Evolutionary conservation across 2,113 vertebrate genomes (phyloP).

Genomic region (Tupaia chinensis): DNA sequence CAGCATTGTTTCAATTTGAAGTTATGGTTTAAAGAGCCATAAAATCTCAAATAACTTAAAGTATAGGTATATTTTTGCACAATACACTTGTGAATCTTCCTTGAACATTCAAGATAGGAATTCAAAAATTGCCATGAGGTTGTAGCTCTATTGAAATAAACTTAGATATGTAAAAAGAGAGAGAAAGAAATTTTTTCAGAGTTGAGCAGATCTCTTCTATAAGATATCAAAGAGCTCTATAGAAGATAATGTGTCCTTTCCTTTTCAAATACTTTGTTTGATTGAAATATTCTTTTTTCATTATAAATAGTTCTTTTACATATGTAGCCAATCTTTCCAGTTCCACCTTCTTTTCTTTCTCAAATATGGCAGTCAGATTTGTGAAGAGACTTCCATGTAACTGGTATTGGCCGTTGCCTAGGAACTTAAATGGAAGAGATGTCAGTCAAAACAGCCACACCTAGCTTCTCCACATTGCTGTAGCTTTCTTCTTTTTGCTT

Average conservation of each 20-base stretch:
- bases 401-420: background rate
- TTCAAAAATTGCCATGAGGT: background rate
- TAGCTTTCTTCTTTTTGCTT: background rate
- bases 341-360: background rate
- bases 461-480: background rate
- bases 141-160: background rate
- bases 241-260: background rate
- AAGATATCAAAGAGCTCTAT: background rate
- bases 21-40: background rate
- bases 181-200: background rate
- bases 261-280: background rate
- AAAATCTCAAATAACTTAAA: background rate
- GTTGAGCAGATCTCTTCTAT: background rate
- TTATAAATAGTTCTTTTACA: background rate
- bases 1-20: conserved; percentile 13
- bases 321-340: background rate
- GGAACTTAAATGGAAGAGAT: background rate
- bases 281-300: conserved; percentile 7
- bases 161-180: background rate
- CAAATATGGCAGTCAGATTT: background rate
- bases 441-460: background rate
- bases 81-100: background rate
- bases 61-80: background rate
- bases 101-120: conserved; percentile 10
- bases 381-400: background rate